Evolutionary conservation across 2,888 invertebrate genomes (phyloP), one percentile per base, ranked within the genome.

Genomic region (Silvanus unidentatus): DNA sequence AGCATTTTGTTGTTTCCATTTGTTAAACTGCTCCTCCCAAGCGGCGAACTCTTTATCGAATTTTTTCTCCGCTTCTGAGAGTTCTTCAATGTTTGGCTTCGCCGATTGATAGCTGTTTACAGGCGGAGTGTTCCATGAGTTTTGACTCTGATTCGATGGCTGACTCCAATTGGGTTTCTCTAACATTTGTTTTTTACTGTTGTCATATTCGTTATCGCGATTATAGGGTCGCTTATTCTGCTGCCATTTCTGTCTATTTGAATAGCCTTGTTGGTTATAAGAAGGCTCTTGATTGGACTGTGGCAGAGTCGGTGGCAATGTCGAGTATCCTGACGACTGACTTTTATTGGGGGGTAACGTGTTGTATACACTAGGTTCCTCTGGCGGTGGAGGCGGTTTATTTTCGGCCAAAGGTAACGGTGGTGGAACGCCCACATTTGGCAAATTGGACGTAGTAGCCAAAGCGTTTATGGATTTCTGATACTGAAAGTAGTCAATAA

Each of bases 1-100:
- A 28, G 84, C 85, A 74, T 95, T 95, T 63, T 92, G 88, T 50
- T 82, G 81, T 66, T 88, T 89, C 95, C 95, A 95, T 59, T 86
- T 86, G 60, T 87, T 84, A 68, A 93, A 94, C 68, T 94, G 89
- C 55, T 87, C 81, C 71, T 93, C 92, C 94, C 94, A 95, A 63
- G 89, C 85, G 60, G 82, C 80, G 67, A 94, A 94, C 69, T 94
- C 89, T 49, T 84, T 82, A 65, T 91, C 89, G 72, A 95, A 95
- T 47, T 84, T 82, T 67, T 82, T 83, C 70, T 93, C 91, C 59
- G 90, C 88, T 56, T 79, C 78, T 1, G 77, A 75, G 32, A 77
- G 50, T 48, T 70, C 70, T 45, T 72, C 71, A 11, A 42, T 45
- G 34, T 41, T 46, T 10, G 37, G 41, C 44, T 44, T 47, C 1